These are phyloP conservation scores for Ypsolopha scabrella DNA, from an alignment of 2,888 invertebrate genomes.

Conservation along the genomic window DNA sequence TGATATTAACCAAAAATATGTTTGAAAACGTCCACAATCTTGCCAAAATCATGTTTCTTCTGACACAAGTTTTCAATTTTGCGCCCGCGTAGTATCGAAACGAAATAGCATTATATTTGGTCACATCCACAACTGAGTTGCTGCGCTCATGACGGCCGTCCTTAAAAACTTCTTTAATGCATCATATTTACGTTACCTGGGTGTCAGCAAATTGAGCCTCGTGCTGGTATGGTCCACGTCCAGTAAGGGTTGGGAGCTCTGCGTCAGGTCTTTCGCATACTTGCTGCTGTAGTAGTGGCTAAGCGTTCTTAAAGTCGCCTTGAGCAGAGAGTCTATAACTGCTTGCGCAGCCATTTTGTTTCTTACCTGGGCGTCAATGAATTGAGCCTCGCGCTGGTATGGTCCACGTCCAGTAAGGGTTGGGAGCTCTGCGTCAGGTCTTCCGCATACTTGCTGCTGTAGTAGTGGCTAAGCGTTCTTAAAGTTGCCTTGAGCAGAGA, in stretches of 20 bases:
- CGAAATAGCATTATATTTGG: too few relatives aligned
- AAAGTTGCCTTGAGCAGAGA: slow-evolving; percentile 52
- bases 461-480: slow-evolving; percentile 79
- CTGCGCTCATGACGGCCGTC: too few relatives aligned
- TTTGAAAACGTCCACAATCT: too few relatives aligned
- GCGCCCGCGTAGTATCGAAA: too few relatives aligned
- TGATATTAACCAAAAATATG: too few relatives aligned
- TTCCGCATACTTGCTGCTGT: slow-evolving; percentile 90
- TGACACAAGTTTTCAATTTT: too few relatives aligned
- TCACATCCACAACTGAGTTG: too few relatives aligned
- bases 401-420: slow-evolving; percentile 96
- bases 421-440: slow-evolving; percentile 89
- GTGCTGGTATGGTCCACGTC: slow-evolving; percentile 99
- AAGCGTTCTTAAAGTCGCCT: slow-evolving; percentile 92
- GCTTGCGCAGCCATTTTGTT: too few relatives aligned
- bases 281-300: slow-evolving; percentile 94
- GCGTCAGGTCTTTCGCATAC: slow-evolving; percentile 90
- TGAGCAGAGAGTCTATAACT: too few relatives aligned
- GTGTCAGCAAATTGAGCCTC: slow-evolving; percentile 92
- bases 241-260: slow-evolving; percentile 87
- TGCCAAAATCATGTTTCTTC: too few relatives aligned
- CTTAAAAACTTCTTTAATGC: too few relatives aligned
- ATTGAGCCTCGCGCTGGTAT: slow-evolving; percentile 95
- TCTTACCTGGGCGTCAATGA: slow-evolving; percentile 88
- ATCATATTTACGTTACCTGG: too few relatives aligned